Base-by-base conservation (phyloP, 2,888 invertebrate genomes). In the Chelonus formosanus region DNA sequence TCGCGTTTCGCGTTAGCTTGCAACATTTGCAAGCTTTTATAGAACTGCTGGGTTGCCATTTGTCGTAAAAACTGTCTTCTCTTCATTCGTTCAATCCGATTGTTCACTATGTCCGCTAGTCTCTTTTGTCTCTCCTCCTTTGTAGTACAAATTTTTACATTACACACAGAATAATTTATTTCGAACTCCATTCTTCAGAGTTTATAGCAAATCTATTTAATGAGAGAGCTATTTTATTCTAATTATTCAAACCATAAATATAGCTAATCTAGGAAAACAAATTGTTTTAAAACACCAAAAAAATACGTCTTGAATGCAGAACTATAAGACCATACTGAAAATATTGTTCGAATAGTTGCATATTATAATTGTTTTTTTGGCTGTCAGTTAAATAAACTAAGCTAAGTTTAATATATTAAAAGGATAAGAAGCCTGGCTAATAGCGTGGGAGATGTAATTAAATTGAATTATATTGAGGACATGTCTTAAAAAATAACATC, bases 11-110 rank as follows among this genome's bases (percentile, higher is more conserved):
- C 91, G 82, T 93, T 94, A 3, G 91, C 89, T 76, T 93, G 92
- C 76, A 95, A 85, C 91, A 95, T 92, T 84, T 92, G 92, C 85
- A 95, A 88, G 82, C 94, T 94, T 85, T 93, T 94, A 84, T 90
- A 87, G 84, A 95, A 94, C 79, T 93, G 93, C 74, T 93, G 90
- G 54, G 92, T 93, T 77, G 91, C 91, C 85, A 91, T 90, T 77
- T 91, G 90, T 74, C 93, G 89, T 70, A 90, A 88, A 78, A 90
- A 88, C 70, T 89, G 88, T 50, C 90, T 87, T 75, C 88, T 88
- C 81, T 87, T 88, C 85, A 88, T 86, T 57, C 91, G 87, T 67
- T 92, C 91, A 72, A 84, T 84, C 62, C 91, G 88, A 86, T 91
- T 88, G 73, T 86, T 84, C 83, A 90, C 88, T 73, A 92, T 92